Evolutionary conservation across 2,888 invertebrate species (phyloP).

Genomic region (Ennomos quercinarius): DNA sequence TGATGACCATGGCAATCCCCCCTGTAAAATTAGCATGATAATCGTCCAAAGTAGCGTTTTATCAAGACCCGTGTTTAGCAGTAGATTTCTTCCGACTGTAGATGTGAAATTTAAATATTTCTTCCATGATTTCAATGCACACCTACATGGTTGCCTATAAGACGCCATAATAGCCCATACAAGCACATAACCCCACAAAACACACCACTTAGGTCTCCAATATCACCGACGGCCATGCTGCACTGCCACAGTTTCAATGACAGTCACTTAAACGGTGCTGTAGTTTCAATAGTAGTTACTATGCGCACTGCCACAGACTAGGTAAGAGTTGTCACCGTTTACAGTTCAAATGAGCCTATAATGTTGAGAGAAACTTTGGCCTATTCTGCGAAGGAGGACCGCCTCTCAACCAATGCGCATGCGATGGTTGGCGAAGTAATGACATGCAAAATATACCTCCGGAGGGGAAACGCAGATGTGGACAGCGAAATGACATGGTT

Average conservation of each 20-base stretch:
- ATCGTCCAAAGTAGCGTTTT: too few relatives aligned
- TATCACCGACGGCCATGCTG: conserved; percentile 7
- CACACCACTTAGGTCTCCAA: neutral
- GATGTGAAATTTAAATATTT: too few relatives aligned
- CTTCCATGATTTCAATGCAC: too few relatives aligned
- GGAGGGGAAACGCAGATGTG: conserved; percentile 37
- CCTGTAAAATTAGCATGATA: too few relatives aligned
- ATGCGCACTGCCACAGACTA: neutral
- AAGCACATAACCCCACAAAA: neutral
- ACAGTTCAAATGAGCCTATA: neutral
- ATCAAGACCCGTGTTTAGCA: too few relatives aligned
- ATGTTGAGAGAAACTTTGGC: conserved; percentile 20
- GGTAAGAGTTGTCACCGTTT: neutral
- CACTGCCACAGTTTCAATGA: conserved; percentile 1
- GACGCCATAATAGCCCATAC: too few relatives aligned
- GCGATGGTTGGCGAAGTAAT: conserved; percentile 46
- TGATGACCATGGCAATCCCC: too few relatives aligned
- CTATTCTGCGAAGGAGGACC: conserved; percentile 39
- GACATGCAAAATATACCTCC: conserved; percentile 61
- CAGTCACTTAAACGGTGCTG: neutral
- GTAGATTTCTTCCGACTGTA: too few relatives aligned
- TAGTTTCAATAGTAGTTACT: neutral
- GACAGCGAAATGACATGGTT: conserved; percentile 22
- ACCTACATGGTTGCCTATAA: too few relatives aligned
- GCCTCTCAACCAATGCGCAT: conserved; percentile 60